Percentiles rank a stretch among this genome's conserved stretches.
phyloP scores from a whole-genome alignment of 2,888 invertebrate species.

The Monochamus alternatus region DNA sequence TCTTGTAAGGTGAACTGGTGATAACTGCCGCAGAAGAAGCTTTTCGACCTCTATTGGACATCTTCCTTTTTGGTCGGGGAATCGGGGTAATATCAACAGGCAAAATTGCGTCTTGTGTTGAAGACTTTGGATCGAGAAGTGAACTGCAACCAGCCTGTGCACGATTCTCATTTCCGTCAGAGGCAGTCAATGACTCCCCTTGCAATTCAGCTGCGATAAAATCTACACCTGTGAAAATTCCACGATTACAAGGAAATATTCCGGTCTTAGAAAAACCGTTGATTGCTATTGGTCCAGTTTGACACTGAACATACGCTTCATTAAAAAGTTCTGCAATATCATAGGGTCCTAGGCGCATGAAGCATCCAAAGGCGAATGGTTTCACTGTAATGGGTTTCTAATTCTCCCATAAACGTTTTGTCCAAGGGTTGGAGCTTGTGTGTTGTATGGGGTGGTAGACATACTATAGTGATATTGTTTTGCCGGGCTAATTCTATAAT shows the following conservation, averaged over 20 bases:
- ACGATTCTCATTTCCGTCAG: no score
- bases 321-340: constrained; percentile 35
- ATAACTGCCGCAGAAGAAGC: no score
- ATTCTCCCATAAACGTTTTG: constrained; percentile 39
- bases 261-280: constrained; percentile 16
- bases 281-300: constrained; percentile 9
- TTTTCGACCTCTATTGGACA: no score
- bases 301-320: constrained; percentile 17
- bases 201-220: constrained; percentile 13
- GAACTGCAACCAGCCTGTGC: no score
- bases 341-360: constrained; percentile 27
- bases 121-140: no score
- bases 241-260: constrained; percentile 16
- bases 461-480: constrained; percentile 8
- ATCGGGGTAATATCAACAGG: no score
- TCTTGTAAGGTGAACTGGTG: no score
- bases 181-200: constrained; percentile 1
- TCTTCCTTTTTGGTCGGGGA: no score
- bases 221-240: constrained; percentile 16
- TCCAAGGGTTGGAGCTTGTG: constrained; percentile 23
- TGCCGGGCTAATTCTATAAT: constrained; percentile 13
- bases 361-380: constrained; percentile 34
- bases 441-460: constrained; percentile 20
- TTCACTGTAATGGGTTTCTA: constrained; percentile 38
- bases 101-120: no score